Base-by-base conservation (phyloP, 2,113 vertebrate species). In the Brachionichthys hirsutus region DNA sequence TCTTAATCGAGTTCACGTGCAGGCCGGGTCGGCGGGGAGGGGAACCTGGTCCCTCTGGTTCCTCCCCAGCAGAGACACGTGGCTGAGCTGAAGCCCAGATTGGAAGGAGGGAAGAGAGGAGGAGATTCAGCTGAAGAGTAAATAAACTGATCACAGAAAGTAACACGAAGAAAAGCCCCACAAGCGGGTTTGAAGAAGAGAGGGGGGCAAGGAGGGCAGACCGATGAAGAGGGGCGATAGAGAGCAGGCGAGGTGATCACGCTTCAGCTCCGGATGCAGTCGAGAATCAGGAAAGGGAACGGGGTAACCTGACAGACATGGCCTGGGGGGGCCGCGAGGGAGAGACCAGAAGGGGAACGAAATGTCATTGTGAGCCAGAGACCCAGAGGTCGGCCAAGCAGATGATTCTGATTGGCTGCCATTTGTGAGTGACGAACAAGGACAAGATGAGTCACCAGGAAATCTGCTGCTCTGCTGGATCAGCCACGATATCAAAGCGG, bases 61-160 rank as follows among this genome's bases (percentile, higher is more conserved):
- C 42, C 49, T 49, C 55, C 66, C 38, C 30, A 62, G 54, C 46
- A 2, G 40, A 51, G 50, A 46, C 43, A 7, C 13, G 19, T 30
- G 24, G 67, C 54, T 67, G 47, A 61, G 79, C 56, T 68, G 20
- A 74, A 74, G 59, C 18, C 0, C 12, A 38, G 12, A 49, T 35
- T 20, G n/a, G 16, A 10, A 12, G 16, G 30, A 59, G 43, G 52
- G 20, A 17, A n/a, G 16, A n/a, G 38, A 53, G 36, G 16, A 9
- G 10, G 18, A 8, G 30, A 16, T 16, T 38, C 12, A 13, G 14
- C 14, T n/a, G 11, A 19, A n/a, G 24, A 30, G 24, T 30, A 30
- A 70, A 59, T 57, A 51, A 55, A 60, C 20, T 14, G 67, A 72
- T 84, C 73, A 24, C 40, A 36, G 24, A 72, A 65, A 48, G 48